Base-by-base conservation (phyloP, 2,797 vertebrate species). In the Lithobates sylvaticus region DNA sequence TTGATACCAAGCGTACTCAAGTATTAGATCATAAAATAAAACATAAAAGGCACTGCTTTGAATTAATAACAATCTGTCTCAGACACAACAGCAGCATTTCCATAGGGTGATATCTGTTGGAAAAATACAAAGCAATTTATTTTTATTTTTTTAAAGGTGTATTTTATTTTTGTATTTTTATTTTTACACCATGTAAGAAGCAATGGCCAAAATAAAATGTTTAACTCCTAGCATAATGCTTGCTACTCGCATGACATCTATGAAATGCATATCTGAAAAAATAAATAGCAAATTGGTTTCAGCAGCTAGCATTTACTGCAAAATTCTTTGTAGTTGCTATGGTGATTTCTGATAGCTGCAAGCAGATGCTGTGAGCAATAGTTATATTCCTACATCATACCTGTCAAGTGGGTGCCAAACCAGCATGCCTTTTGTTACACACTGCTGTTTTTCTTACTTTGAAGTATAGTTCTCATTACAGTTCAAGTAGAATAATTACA, bases 321-420 rank as follows among this genome's bases (percentile, higher is more conserved):
- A 83, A 58, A 74, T 83, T 58, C 36, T 82, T 83, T 65, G 76
- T 78, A 74, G 86, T 87, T 87, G 75, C 86, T 69, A 87, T 87
- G 86, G 86, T 78, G 86, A 87, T 83, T 74, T 87, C 69, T 61
- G 68, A 75, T 69, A 75, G 58, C 78, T 87, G 69, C 86, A 83
- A 87, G 76, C 76, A 83, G 81, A 83, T 87, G 86, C 86, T 83
- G 81, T 75, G 81, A 83, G 81, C 75, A 83, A 64, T 83, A 83
- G 81, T 78, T 83, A 79, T 76, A 86, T 79, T 74, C 69, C 81
- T 87, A 87, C 64, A 83, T 87, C 81, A 87, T 74, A 87, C 81
- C 81, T 87, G 86, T 87, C 86, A 87, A 87, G 86, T 78, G 81
- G 61, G 75, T 79, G 81, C 81, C 75, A 87, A 78, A 54, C 75